These are phyloP conservation scores for Luperina nickerlii DNA, from an alignment of 2,888 invertebrate species.

Conservation along the genomic window DNA sequence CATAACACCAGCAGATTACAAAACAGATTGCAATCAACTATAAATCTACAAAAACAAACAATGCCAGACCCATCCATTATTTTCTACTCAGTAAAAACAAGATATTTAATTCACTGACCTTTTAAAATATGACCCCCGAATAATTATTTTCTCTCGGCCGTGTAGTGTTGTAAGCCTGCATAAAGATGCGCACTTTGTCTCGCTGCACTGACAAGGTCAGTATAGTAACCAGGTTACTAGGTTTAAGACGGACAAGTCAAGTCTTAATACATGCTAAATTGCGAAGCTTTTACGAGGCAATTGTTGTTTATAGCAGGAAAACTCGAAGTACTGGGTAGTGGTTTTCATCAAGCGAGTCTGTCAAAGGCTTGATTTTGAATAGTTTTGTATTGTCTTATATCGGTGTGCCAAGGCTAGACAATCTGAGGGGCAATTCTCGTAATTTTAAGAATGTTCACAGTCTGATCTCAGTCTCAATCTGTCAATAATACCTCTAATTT, in stretches of 20 bases:
- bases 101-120: slow-evolving; percentile 49
- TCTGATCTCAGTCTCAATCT: no score
- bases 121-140: slow-evolving; percentile 51
- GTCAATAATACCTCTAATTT: no score
- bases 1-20: background rate
- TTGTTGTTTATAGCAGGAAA: slow-evolving; percentile 7
- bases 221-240: slow-evolving; percentile 37
- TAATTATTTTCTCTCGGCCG: slow-evolving; percentile 36
- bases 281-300: slow-evolving; percentile 7
- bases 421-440: background rate
- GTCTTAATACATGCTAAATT: slow-evolving; percentile 13
- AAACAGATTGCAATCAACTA: background rate
- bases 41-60: background rate
- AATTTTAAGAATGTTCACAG: no score
- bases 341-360: background rate
- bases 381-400: background rate
- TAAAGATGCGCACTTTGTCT: slow-evolving; percentile 54
- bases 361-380: background rate
- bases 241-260: slow-evolving; percentile 35
- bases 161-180: slow-evolving; percentile 55
- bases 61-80: slow-evolving; percentile 14
- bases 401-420: background rate
- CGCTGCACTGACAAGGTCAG: slow-evolving; percentile 52
- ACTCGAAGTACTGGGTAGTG: background rate
- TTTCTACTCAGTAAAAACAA: background rate